Evolutionary conservation across 2,888 invertebrate genomes (phyloP).

Genomic region (Lapara coniferarum): DNA sequence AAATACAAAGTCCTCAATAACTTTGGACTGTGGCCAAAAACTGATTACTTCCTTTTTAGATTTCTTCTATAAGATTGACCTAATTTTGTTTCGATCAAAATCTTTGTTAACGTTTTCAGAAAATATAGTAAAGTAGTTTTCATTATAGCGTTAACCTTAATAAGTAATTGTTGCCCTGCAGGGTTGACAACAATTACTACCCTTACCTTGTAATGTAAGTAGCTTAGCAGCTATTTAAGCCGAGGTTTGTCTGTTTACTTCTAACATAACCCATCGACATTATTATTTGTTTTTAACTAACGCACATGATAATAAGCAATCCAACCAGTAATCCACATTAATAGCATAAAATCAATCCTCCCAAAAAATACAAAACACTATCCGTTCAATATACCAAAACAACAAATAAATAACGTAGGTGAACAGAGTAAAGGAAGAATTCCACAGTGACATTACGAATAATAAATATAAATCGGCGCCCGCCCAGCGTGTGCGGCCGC

Average conservation of each 20-base stretch:
- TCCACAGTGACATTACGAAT: slow-evolving; percentile 25
- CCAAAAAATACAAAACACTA: background rate
- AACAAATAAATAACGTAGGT: slow-evolving; percentile 21
- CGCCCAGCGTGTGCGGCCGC: slow-evolving; percentile 22
- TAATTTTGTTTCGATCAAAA: background rate
- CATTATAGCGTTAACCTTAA: background rate
- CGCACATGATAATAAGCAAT: background rate
- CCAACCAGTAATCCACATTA: background rate
- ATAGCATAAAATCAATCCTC: background rate
- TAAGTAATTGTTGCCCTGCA: background rate
- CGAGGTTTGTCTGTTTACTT: too few relatives aligned
- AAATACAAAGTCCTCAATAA: slow-evolving; percentile 5
- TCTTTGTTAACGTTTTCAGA: background rate
- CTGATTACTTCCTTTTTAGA: slow-evolving; percentile 1
- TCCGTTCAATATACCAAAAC: background rate
- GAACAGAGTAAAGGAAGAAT: slow-evolving; percentile 8
- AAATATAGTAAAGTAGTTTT: background rate
- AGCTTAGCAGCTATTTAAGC: too few relatives aligned
- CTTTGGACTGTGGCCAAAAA: slow-evolving; percentile 7
- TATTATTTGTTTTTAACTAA: too few relatives aligned
- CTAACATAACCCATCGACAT: too few relatives aligned
- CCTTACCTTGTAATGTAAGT: too few relatives aligned
- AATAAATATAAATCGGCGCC: slow-evolving; percentile 28
- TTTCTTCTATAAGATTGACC: slow-evolving; percentile 1
- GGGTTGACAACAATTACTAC: too few relatives aligned